Evolutionary conservation across 2,113 vertebrate species (phyloP).

Genomic region (Microtus pennsylvanicus): DNA sequence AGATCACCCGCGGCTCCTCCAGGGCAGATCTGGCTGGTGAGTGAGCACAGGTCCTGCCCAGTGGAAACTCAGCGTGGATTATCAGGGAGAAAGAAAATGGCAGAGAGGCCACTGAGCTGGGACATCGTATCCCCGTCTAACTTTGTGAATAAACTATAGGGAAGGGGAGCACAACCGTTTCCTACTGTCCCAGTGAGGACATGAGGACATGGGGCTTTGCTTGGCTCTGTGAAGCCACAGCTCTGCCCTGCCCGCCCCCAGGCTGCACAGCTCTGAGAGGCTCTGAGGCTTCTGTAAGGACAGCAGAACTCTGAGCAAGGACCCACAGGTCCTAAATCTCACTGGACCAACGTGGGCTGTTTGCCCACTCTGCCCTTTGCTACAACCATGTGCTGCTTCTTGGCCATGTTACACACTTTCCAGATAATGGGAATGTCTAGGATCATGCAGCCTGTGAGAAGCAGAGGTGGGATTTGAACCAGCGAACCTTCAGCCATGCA

Average conservation of each 20-base stretch:
- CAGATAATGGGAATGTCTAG: background rate
- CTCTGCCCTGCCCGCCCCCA: background rate
- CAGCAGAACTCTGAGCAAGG: background rate
- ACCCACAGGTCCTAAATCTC: no score
- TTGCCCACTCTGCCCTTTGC: background rate
- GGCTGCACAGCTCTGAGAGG: background rate
- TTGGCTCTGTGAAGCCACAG: no score
- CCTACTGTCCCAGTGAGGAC: background rate
- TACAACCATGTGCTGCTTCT: background rate
- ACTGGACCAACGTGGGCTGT: background rate
- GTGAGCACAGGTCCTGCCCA: rapidly evolving
- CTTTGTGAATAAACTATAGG: background rate
- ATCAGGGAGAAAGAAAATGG: background rate
- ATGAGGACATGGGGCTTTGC: background rate
- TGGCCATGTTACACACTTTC: no score
- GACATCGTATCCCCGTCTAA: no score
- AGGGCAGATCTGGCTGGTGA: background rate
- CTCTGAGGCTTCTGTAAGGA: background rate
- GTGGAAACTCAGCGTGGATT: background rate
- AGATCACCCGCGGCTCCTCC: background rate
- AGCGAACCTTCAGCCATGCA: background rate
- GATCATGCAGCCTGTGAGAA: background rate
- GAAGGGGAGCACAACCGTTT: rapidly evolving
- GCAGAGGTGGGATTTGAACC: background rate
- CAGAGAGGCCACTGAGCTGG: background rate